Evolutionary conservation across 1,140 invertebrate species (phyloP), one percentile per base, ranked within the genome.

Genomic region (Eriosoma lanigerum): DNA sequence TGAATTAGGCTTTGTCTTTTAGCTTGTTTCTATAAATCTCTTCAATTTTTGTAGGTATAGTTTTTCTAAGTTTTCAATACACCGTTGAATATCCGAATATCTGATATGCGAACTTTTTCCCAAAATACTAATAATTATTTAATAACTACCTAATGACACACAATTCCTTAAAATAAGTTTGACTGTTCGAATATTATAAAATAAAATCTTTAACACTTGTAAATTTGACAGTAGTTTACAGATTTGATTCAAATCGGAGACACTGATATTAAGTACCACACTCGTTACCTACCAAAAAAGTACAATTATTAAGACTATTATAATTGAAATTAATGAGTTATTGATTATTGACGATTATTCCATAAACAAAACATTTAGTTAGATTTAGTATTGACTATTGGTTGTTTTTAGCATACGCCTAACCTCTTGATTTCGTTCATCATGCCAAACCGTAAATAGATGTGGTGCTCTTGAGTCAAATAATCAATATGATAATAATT

Each of bases 1-100:
- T 44, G 48, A 44, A 66, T 75, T 32, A 56, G 48, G 54, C 1
- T 58, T 46, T 48, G 12, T 81, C 64, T 81, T 64, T 58, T 58
- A 48, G 58, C 48, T 48, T 76, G 52, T 76, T 50, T 82, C 70
- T 75, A 76, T 64, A 82, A 60, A 66, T 80, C 29, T 75, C 75
- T 62, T 78, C 75, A 82, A 75, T 81, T 73, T n/a, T n/a, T n/a
- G n/a, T n/a, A n/a, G n/a, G 75, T 82, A 73, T 44, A 82, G 50
- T 32, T 32, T 50, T 70, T 80, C 68, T 56, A 82, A 29, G 76
- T 82, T 82, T 13, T 80, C 68, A 62, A 76, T 60, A 62, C 76
- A 82, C 52, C 81, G 46, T 26, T 64, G 50, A 82, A 81, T 48
- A 54, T 73, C 54, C 58, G n/a, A n/a, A 29, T 29, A 3, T 1